A percentile compares a stretch with the other conserved stretches of the same genome.
phyloP scores from a whole-genome alignment of 1,140 invertebrate genomes.

The Elysia chlorotica region DNA sequence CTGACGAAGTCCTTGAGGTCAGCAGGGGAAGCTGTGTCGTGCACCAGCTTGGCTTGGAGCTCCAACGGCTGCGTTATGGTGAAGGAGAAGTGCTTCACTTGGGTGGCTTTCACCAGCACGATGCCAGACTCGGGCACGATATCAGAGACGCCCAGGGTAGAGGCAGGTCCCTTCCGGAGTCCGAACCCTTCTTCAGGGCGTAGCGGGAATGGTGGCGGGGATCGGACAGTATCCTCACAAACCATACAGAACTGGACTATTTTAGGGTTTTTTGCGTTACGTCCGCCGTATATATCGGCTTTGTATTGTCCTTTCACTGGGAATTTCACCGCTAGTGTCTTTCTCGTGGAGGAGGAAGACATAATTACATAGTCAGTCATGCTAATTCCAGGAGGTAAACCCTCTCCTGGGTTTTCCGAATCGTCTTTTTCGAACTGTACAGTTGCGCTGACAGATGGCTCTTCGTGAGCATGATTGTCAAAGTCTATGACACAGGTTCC shows the following conservation, averaged over 20 bases:
- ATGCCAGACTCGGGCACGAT: conserved; percentile 27
- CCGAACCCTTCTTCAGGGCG: conserved; percentile 44
- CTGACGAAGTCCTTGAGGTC: not conserved
- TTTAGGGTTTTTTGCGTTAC: not conserved
- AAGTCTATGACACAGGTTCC: conserved; percentile 15
- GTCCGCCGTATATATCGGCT: conserved; percentile 2
- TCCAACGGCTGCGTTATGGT: conserved; percentile 23
- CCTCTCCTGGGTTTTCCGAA: not conserved
- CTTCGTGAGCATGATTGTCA: conserved; percentile 9
- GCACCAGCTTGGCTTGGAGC: conserved; percentile 22
- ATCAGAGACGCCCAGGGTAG: conserved; percentile 25
- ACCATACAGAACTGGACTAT: conserved; percentile 32
- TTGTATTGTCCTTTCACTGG: conserved; percentile 4
- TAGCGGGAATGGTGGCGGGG: conserved; percentile 36
- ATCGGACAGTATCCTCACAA: conserved; percentile 28
- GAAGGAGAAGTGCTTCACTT: conserved; percentile 31
- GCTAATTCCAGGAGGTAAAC: not conserved
- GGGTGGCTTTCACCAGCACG: conserved; percentile 23
- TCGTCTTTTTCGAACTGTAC: not conserved
- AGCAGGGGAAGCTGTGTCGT: not conserved
- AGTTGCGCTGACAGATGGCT: not conserved
- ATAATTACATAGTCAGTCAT: not conserved
- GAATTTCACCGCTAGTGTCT: not conserved
- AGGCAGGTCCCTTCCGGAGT: conserved; percentile 15
- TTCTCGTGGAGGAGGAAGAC: not conserved